Evolutionary conservation across 2,113 vertebrate species (phyloP), one percentile per base, ranked within the genome.

Genomic region (Pleuronectes platessa): DNA sequence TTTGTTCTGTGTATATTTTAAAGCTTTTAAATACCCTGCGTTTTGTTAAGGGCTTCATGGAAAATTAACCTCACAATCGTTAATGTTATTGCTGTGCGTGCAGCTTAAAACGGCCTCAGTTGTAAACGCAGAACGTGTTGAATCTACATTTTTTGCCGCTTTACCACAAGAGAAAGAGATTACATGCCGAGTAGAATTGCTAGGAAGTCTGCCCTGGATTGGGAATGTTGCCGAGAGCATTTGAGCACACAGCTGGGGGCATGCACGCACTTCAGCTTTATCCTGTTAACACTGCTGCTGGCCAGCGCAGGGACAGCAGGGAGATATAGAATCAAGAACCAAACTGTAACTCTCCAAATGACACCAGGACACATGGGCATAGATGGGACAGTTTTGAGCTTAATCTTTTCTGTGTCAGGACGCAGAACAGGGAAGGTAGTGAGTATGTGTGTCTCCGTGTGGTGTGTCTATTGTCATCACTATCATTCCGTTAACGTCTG

Each of bases 381-480:
- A 35, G 70, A 81, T 61, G 31, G 70, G 70, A 51, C 74, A 54
- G 65, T 63, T 75, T 65, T 17, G 55, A 21, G 71, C 72, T 69
- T 76, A 87, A 89, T 87, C 68, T 85, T 83, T 75, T 63, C 26
- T 24, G 37, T 78, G 26, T 63, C 68, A 66, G 82, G 78, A 84
- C 76, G 68, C 37, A 31, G 31, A 31, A 31, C 31, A 73, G 71
- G 79, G 72, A 84, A 79, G 79, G 73, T 78, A 65, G 74, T 67
- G 42, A 17, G 24, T 58, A 20, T 76, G 56, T 65, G 53, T 78
- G 13, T 73, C 62, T 76, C 26, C 73, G 26, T 37, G 59, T 67
- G 54, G 35, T 60, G 55, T 69, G 73, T 74, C 27, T 60, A 45
- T 65, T 78, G 66, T 69, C 51, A 64, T 74, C 56, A 35, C 62